Evolutionary conservation across 2,113 vertebrate species (phyloP), one percentile per base, ranked within the genome.

Genomic region (Oxygymnocypris stewartii): DNA sequence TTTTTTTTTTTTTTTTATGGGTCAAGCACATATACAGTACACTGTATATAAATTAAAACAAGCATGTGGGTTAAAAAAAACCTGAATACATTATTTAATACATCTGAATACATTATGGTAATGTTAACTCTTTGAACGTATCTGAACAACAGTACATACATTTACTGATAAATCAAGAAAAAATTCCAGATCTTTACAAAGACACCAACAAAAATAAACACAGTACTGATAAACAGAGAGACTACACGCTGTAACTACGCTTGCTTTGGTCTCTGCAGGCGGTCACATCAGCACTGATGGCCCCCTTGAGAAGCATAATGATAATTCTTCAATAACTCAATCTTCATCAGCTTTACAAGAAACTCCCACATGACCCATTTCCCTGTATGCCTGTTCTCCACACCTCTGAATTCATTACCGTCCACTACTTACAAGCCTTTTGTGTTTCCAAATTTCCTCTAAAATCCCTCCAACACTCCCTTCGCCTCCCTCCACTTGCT

Each of bases 251-350:
- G 89, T 88, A 87, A 88, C 86, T n/a, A n/a, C n/a, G n/a, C n/a
- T n/a, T n/a, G n/a, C n/a, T 88, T 84, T 84, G 74, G 75, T 89
- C 88, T 82, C 79, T 74, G 74, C 65, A 87, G 51, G 63, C 51
- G 20, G 63, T 65, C 84, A 86, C 61, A 84, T 89, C 87, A 44
- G 65, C 90, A 86, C 90, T 87, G 88, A 88, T 87, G 89, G 85
- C 89, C 88, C 92, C 90, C 90, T 63, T 75, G 90, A 93, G 94
- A 89, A 88, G 71, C 89, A 57, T 3, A 11, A 88, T 82, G 90
- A 91, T 94, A 87, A 93, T 90, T 78, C 89, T 90, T 89, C 92
- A 94, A 94, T 91, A 90, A 89, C 89, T 93, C 88, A 91, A 93
- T 91, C 91, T 93, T 87, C 89, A 91, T 93, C 91, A 91, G 74